Percentiles rank a stretch among this genome's conserved stretches.
phyloP scores from a whole-genome alignment of 2,888 invertebrate species.

The Elegia similella region DNA sequence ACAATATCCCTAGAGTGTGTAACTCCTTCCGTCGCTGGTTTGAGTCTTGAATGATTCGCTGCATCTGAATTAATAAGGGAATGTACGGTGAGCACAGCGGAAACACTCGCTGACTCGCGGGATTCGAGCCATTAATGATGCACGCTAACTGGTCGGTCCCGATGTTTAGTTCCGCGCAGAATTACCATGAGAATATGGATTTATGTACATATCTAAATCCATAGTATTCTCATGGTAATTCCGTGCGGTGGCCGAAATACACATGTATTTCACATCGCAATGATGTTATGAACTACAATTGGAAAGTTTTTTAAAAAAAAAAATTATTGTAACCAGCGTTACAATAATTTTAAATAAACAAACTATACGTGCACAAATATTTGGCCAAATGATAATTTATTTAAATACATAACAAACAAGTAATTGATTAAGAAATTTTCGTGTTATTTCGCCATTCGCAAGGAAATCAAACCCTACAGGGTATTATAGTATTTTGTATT shows the following conservation, averaged over 20 bases:
- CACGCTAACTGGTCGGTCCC: conserved; percentile 28
- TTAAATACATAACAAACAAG: too few relatives aligned
- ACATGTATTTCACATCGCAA: conserved; percentile 13
- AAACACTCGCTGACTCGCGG: conserved; percentile 26
- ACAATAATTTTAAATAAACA: too few relatives aligned
- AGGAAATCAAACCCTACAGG: too few relatives aligned
- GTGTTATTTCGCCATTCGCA: too few relatives aligned
- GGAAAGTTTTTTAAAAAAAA: too few relatives aligned
- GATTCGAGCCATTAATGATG: conserved; percentile 36
- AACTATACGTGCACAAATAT: too few relatives aligned
- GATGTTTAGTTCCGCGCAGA: conserved; percentile 24
- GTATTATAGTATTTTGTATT: too few relatives aligned
- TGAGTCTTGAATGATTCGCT: conserved; percentile 24
- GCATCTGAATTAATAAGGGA: conserved; percentile 32
- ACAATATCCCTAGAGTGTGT: neutral
- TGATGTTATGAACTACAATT: neutral
- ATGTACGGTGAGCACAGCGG: conserved; percentile 19
- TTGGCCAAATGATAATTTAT: too few relatives aligned
- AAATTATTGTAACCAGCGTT: too few relatives aligned
- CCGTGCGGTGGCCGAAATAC: too few relatives aligned
- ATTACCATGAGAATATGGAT: conserved; percentile 20
- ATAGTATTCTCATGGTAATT: too few relatives aligned
- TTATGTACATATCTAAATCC: conserved; percentile 4
- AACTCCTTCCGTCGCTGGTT: conserved; percentile 5
- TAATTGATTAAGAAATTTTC: too few relatives aligned